phyloP scores from a whole-genome alignment of 1,140 invertebrate genomes.

The Caenorhabditis tropicalis region DNA sequence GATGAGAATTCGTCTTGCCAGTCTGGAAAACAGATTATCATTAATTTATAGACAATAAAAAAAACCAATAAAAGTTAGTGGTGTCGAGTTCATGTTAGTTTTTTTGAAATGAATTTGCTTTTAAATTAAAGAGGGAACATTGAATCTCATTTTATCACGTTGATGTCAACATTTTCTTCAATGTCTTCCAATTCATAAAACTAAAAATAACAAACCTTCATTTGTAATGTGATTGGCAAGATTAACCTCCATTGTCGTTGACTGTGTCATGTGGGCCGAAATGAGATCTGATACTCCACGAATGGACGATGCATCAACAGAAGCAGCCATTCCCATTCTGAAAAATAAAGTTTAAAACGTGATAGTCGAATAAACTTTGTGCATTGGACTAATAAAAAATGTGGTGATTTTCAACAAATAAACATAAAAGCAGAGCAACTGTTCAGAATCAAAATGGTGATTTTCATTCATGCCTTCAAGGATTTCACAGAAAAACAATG shows the following conservation, averaged over 20 bases:
- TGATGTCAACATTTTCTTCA: too few relatives aligned
- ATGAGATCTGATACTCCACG: conserved; percentile 70
- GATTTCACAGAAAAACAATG: not conserved
- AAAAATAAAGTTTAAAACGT: not conserved
- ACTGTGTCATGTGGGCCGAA: conserved; percentile 70
- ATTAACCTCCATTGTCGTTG: conserved; percentile 70
- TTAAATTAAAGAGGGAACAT: not conserved
- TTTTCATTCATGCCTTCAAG: not conserved
- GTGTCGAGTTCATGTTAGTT: conserved; percentile 24
- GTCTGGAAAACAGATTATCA: conserved; percentile 58
- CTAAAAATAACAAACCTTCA: conserved; percentile 59
- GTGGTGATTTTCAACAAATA: not conserved
- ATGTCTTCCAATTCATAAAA: not conserved
- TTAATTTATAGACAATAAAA: not conserved
- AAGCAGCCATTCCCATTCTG: conserved; percentile 65
- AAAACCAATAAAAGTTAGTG: conserved; percentile 10
- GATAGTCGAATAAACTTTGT: not conserved
- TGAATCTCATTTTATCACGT: too few relatives aligned
- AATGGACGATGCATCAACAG: conserved; percentile 69
- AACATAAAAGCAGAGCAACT: not conserved
- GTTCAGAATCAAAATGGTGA: not conserved
- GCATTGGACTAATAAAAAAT: not conserved
- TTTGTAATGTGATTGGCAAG: conserved; percentile 70
- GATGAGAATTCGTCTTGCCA: conserved; percentile 71
- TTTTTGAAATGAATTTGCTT: not conserved